Conservation (phyloP, 2,113 vertebrate genomes). For the Hipposideros armiger region DNA sequence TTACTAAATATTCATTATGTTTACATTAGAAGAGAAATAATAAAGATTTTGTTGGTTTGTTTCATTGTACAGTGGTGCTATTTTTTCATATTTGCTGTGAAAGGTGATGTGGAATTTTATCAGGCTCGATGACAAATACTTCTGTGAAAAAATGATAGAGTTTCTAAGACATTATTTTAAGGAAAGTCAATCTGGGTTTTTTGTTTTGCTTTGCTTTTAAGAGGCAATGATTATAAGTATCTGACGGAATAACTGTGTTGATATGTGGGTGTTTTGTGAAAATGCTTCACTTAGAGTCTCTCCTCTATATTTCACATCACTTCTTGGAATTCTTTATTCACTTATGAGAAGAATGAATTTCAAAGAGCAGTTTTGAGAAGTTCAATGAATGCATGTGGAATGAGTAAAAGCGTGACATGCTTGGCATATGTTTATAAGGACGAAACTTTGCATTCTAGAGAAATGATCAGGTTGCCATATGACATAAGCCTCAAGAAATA, state of each 20-base stretch:
- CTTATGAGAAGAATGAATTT: conserved; percentile 50
- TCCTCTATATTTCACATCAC: neutral
- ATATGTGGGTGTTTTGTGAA: neutral
- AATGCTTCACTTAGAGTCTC: conserved; percentile 9
- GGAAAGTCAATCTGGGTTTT: neutral
- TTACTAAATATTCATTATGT: neutral
- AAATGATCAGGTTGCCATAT: neutral
- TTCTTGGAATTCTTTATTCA: conserved; percentile 62
- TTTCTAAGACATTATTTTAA: conserved; percentile 14
- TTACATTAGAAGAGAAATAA: conserved; percentile 25
- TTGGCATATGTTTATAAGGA: neutral
- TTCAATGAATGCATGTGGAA: neutral
- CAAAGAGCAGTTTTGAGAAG: conserved; percentile 56
- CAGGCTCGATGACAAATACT: neutral
- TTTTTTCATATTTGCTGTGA: neutral
- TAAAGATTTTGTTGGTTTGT: neutral
- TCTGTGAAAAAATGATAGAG: neutral
- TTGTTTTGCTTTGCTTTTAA: conserved; percentile 40
- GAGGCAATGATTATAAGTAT: neutral
- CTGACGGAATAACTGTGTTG: neutral
- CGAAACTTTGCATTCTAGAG: neutral
- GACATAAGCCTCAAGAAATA: neutral
- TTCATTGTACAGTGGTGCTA: neutral
- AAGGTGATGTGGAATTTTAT: neutral
- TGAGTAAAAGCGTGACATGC: conserved; percentile 22